Conservation (phyloP, 2,113 vertebrate species). For the Mola mola region DNA sequence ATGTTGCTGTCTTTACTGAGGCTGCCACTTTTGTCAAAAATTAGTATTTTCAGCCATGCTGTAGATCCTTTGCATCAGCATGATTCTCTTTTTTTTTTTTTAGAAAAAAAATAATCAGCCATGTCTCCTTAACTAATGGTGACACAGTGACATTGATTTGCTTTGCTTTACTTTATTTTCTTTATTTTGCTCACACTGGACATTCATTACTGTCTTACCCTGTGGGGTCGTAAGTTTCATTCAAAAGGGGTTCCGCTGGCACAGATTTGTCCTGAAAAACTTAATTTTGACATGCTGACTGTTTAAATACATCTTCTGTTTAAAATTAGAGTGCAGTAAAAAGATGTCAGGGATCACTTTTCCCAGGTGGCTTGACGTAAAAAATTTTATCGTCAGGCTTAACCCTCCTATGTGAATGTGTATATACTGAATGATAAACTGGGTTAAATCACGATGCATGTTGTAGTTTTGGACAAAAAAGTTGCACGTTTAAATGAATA, state of each 20-base stretch:
- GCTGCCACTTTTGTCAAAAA: too few relatives aligned
- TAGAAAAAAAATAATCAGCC: too few relatives aligned
- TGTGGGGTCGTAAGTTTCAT: slow-evolving; percentile 31
- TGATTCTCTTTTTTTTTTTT: too few relatives aligned
- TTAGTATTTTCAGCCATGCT: too few relatives aligned
- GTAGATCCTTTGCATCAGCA: too few relatives aligned
- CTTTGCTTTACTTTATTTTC: slow-evolving; percentile 6
- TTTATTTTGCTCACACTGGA: not conserved
- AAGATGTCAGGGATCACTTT: slow-evolving; percentile 8
- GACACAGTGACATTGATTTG: too few relatives aligned
- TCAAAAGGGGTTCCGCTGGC: slow-evolving; percentile 19
- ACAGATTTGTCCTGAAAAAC: slow-evolving; percentile 16
- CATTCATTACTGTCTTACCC: slow-evolving; percentile 7
- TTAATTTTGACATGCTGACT: slow-evolving; percentile 18
- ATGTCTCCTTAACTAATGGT: too few relatives aligned
- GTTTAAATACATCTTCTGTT: too few relatives aligned
- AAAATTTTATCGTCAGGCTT: not conserved
- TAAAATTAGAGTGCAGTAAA: slow-evolving; percentile 5
- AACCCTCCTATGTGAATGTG: not conserved
- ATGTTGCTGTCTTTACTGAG: too few relatives aligned
- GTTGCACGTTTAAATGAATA: not conserved
- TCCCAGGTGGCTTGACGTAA: slow-evolving; percentile 13
- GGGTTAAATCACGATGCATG: not conserved
- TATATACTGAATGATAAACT: too few relatives aligned
- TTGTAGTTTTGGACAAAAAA: not conserved